A percentile compares a stretch with the other conserved stretches of the same genome.
Conservation (phyloP, 2,113 vertebrate species). For the Eudyptes chrysolophus region DNA sequence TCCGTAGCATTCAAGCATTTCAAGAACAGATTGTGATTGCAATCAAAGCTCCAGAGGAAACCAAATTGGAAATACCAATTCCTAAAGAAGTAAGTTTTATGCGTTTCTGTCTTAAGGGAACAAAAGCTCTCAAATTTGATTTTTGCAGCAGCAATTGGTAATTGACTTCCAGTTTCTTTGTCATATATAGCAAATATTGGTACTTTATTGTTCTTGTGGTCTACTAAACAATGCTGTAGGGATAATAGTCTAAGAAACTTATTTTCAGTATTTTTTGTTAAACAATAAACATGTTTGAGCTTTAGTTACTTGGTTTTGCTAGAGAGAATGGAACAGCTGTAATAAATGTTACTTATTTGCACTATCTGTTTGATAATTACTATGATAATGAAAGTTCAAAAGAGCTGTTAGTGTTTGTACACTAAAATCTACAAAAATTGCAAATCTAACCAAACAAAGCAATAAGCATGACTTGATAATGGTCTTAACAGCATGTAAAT, state of each 20-base stretch:
- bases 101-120: not conserved
- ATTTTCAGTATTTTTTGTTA: not conserved
- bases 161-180: not conserved
- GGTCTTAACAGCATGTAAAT: not conserved
- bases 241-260: not conserved
- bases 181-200: not conserved
- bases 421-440: not conserved
- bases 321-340: not conserved
- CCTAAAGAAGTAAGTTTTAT: constrained; percentile 80
- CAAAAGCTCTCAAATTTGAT: not conserved
- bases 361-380: not conserved
- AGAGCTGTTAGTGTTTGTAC: not conserved
- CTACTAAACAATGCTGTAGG: not conserved
- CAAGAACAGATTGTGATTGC: constrained; percentile 88
- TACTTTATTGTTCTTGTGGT: not conserved
- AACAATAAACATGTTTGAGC: not conserved
- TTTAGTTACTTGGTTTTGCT: not conserved
- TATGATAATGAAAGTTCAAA: not conserved
- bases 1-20: constrained; percentile 80
- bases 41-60: constrained; percentile 91
- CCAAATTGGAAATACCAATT: constrained; percentile 85
- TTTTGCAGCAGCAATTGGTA: not conserved
- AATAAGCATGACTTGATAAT: not conserved
- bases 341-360: not conserved
- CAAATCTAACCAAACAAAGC: not conserved